These are phyloP conservation scores for Rhopilema esculentum DNA, from an alignment of 30 jellyfish, hydroid and myxozoan genomes.

Conservation along the genomic window DNA sequence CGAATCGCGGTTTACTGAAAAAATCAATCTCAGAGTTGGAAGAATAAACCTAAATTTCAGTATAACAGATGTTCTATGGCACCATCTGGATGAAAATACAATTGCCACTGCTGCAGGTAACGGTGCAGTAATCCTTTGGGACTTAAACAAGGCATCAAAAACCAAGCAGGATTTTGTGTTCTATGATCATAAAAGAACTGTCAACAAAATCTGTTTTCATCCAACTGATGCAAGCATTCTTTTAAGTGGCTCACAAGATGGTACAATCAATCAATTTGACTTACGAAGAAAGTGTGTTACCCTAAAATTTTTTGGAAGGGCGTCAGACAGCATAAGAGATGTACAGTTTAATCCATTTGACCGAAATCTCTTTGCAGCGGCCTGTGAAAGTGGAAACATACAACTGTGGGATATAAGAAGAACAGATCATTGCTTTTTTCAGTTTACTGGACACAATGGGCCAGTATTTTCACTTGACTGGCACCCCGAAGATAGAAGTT, in stretches of 20 bases:
- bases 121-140: conserved; percentile 97
- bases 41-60: conserved; percentile 83
- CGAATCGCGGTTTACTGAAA: conserved; percentile 74
- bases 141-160: conserved; percentile 74
- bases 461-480: conserved; percentile 96
- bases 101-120: conserved; percentile 98
- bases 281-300: conserved; percentile 70
- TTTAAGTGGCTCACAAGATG: conserved; percentile 96
- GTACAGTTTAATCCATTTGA: conserved; percentile 97
- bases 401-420: conserved; percentile 94
- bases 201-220: conserved; percentile 89
- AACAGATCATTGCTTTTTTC: conserved; percentile 71
- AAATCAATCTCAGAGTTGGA: conserved; percentile 81
- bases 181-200: conserved; percentile 89
- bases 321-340: conserved; percentile 88
- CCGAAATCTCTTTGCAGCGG: conserved; percentile 86
- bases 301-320: conserved; percentile 82
- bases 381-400: conserved; percentile 96
- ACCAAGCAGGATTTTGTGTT: conserved; percentile 85
- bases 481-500: conserved; percentile 95
- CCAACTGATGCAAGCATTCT: conserved; percentile 84
- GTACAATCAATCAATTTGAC: conserved; percentile 84
- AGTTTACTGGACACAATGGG: conserved; percentile 90
- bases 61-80: conserved; percentile 92
- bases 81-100: conserved; percentile 81